These are phyloP conservation scores for Cisticola juncidis DNA, from an alignment of 2,113 vertebrate genomes.

Conservation along the genomic window DNA sequence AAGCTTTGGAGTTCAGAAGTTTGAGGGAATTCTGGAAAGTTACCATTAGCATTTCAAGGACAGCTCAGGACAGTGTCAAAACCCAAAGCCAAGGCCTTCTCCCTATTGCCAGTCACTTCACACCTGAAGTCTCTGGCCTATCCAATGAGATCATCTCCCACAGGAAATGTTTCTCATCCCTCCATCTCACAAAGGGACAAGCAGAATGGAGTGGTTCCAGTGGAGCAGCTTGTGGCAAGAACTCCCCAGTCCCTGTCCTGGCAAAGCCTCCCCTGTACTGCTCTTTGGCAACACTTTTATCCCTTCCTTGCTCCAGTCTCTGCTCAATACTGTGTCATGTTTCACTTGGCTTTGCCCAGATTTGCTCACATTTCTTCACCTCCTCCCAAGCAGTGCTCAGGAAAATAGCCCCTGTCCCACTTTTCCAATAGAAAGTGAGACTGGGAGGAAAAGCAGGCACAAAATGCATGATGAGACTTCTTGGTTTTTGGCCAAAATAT, in stretches of 20 bases:
- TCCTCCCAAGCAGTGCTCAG: neutral
- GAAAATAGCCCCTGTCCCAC: neutral
- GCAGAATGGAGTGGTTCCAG: neutral
- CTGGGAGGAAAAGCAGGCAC: neutral
- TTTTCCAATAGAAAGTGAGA: neutral
- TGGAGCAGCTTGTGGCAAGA: neutral
- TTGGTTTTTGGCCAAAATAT: neutral
- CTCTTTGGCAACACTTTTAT: neutral
- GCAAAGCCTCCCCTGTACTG: fast-evolving
- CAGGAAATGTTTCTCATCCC: neutral
- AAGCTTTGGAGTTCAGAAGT: neutral
- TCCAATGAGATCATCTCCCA: neutral
- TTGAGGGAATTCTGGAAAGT: neutral
- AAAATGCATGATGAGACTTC: neutral
- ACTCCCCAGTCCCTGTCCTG: no score
- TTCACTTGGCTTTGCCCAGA: neutral
- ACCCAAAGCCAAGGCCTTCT: neutral
- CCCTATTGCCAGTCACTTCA: neutral
- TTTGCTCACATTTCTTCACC: neutral
- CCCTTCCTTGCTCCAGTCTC: neutral
- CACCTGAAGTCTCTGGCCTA: neutral
- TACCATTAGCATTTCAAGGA: neutral
- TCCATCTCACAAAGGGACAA: neutral
- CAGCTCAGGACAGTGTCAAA: neutral
- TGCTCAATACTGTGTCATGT: neutral